These are phyloP conservation scores for Eilema griseolum DNA, from an alignment of 2,888 invertebrate genomes.

Conservation along the genomic window DNA sequence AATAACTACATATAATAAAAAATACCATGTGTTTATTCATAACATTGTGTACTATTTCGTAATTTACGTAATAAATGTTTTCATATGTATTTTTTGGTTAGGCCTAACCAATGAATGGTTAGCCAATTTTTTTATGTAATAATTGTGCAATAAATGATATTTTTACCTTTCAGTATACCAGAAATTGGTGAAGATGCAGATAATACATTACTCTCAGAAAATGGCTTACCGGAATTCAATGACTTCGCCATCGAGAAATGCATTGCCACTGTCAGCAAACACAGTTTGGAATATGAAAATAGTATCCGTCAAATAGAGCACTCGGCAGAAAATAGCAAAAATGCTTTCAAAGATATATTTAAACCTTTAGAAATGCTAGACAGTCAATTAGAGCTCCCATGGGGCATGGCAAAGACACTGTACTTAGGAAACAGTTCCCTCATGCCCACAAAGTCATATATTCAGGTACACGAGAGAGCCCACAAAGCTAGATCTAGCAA, in stretches of 20 bases:
- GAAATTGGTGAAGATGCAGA: constrained; percentile 95
- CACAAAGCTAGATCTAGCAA: constrained; percentile 91
- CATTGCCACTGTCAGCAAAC: constrained; percentile 93
- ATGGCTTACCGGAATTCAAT: constrained; percentile 93
- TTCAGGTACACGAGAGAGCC: constrained; percentile 93
- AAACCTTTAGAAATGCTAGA: constrained; percentile 91
- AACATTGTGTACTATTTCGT: neutral
- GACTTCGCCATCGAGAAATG: constrained; percentile 94
- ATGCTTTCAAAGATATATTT: constrained; percentile 90
- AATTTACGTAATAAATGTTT: neutral
- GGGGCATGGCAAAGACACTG: constrained; percentile 95
- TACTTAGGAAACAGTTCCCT: constrained; percentile 92
- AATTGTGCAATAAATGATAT: neutral
- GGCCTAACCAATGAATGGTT: neutral
- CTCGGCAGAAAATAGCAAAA: constrained; percentile 75
- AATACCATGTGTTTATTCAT: neutral
- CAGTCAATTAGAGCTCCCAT: constrained; percentile 92
- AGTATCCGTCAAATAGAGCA: constrained; percentile 90
- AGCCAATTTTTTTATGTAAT: neutral
- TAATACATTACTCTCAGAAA: constrained; percentile 91
- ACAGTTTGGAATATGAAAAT: constrained; percentile 93
- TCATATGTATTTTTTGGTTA: neutral
- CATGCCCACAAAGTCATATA: constrained; percentile 93
- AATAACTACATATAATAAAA: neutral
- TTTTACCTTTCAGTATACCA: constrained; percentile 87